These are phyloP conservation scores for Periophthalmodon schlosseri DNA, from an alignment of 2,113 vertebrate genomes.

Conservation along the genomic window DNA sequence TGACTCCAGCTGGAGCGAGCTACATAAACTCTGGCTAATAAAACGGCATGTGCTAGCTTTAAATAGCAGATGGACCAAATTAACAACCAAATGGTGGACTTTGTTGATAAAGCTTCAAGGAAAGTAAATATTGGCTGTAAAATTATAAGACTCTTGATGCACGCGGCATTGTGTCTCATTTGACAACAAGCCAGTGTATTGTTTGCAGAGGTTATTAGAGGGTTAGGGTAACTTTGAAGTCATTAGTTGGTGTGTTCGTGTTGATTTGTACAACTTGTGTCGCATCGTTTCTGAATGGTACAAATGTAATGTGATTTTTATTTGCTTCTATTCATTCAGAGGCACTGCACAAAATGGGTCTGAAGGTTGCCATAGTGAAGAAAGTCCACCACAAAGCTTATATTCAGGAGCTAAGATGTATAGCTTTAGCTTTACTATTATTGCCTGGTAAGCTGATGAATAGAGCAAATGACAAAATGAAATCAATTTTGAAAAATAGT, in stretches of 20 bases:
- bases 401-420: no score
- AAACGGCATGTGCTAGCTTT: not conserved
- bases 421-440: not conserved
- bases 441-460: no score
- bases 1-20: not conserved
- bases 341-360: not conserved
- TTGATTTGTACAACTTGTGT: not conserved
- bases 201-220: not conserved
- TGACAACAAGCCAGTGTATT: not conserved
- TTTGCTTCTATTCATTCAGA: not conserved
- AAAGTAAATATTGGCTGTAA: conserved; percentile 8
- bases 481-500: no score
- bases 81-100: conserved; percentile 7
- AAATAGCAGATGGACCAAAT: conserved; percentile 13
- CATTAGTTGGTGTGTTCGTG: not conserved
- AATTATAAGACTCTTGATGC: conserved; percentile 4
- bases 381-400: no score
- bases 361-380: not conserved
- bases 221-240: not conserved
- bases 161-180: not conserved
- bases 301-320: not conserved
- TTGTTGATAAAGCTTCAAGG: conserved; percentile 11
- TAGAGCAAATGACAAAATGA: not conserved
- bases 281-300: not conserved
- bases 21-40: not conserved